Evolutionary conservation across 2,888 invertebrate species (phyloP), one percentile per base, ranked within the genome.

Genomic region (Camponotus fellah): DNA sequence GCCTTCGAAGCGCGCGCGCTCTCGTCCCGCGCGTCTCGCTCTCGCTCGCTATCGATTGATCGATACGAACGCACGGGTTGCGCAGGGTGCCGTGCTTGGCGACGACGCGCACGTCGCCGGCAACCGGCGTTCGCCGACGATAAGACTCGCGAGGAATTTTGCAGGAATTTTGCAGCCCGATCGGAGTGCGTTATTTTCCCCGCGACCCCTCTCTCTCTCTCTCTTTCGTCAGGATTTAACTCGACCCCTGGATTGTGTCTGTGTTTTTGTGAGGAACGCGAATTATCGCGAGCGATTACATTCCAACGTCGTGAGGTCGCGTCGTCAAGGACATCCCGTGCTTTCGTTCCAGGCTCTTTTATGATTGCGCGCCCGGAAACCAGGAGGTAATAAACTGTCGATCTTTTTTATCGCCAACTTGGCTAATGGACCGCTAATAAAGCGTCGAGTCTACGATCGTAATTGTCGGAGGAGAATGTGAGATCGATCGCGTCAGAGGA

Each of bases 1-100:
- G 64, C 69, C 77, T 77, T 68, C 71, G 40, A 77, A 69, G 37
- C 46, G 34, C 17, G 17, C 56, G 53, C 65, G 46, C 79, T 71
- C 46, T 14, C 26, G 53, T 43, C 21, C 26, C 76, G 49, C 77
- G 43, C 56, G 71, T 64, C 64, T 68, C 49, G 46, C 46, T 46
- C 56, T 43, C 40, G 53, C 71, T 69, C 69, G 71, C 32, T 43
- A 76, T 74, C 81, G 77, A 81, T 81, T 40, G 79, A 65, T 81
- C 81, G 77, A 81, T 81, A 60, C 37, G 3, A 21, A 17, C 43
- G 14, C 40, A n/a, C 72, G 21, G 71, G 79, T 9, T 43, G 69
- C 69, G 65, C 37, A 64, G 64, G 65, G 26, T 49, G 14, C 56
- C 71, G 64, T 46, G 32, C 32, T 1, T 68, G 10, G 37, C 21